Base-by-base conservation (phyloP, 2,888 invertebrate genomes). In the Lithophane socia region DNA sequence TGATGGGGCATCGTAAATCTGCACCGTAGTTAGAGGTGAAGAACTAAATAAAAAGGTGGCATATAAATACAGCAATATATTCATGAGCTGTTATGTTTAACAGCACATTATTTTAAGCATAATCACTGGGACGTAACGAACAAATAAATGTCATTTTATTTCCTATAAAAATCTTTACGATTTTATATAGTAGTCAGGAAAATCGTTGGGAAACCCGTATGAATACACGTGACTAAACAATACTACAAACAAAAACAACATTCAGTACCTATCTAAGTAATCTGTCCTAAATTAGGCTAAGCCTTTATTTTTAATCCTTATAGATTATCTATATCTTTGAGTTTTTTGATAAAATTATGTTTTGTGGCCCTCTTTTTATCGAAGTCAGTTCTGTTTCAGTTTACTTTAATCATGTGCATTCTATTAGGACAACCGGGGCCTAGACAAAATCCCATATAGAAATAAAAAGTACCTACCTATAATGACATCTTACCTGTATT, bases 1-100 rank as follows among this genome's bases (percentile, higher is more conserved):
- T 77, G 74, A 63, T 65, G 64, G 37, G 58, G 47, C n/a, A 29
- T 67, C 70, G 54, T 86, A 75, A 77, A 77, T 86, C 61, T 56
- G 61, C 37, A 18, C n/a, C 13, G 44, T 83, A 44, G 52, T 80
- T 77, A 63, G 65, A 69, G 78, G 70, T 67, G 76, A 60, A 60
- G 44, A 67, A 77, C 61, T 24, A 21, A 37, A 68, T 64, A 70
- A 61, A 84, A 69, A 44, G 54, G 52, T 2, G 56, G 44, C 47
- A 64, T 56, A 12, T 47, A 29, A 29, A 1, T 29, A 37, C 16
- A 54, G 58, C 21, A 52, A 49, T 49, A 56, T 56, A 69, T 66
- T 65, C 54, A 71, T 70, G 80, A 65, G 65, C 60, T 82, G 47
- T 70, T 82, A 70, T 77, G 47, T 71, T 71, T 71, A 24, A 82